Conservation (phyloP, 64 coral and sea anemone genomes). For the Hydrozoanthus tunicans region DNA sequence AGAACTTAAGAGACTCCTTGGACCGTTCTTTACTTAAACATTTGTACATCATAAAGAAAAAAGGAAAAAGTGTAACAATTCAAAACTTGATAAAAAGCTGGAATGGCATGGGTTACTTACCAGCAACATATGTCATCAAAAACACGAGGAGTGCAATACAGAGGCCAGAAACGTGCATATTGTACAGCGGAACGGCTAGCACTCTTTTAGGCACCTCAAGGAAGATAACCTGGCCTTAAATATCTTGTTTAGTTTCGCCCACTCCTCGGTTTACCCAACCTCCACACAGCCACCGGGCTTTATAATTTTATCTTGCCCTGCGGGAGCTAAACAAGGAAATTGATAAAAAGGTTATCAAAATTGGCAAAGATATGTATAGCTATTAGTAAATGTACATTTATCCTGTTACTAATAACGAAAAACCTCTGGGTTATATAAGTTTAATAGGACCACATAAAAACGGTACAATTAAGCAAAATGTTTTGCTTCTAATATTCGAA, state of each 20-base stretch:
- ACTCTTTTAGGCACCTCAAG: not conserved
- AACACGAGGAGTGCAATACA: not conserved
- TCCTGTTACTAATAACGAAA: not conserved
- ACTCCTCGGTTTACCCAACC: not conserved
- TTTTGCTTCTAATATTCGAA: not conserved
- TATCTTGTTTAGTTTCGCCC: conserved; percentile 11
- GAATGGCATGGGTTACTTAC: not conserved
- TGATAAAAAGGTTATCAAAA: not conserved
- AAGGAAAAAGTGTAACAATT: no score
- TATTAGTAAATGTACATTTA: not conserved
- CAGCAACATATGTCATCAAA: not conserved
- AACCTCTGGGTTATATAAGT: not conserved
- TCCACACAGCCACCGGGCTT: not conserved
- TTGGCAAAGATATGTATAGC: not conserved
- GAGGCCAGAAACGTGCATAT: not conserved
- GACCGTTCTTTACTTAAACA: no score
- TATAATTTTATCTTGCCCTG: not conserved
- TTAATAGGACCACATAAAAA: not conserved
- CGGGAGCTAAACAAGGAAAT: not conserved
- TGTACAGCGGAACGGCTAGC: not conserved
- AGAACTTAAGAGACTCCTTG: no score
- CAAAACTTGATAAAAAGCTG: not conserved
- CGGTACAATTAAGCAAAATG: not conserved
- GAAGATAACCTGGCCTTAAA: not conserved
- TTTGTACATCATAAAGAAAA: no score